phyloP scores from a whole-genome alignment of 2,113 vertebrate species.

The Sus scrofa region T2T-Sscrofa CM000812.6:30342501-30343000 shows the following conservation, averaged over 20 bases:
- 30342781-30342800: conserved; percentile 41
- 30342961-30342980: background rate
- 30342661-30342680: conserved; percentile 54
- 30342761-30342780: conserved; percentile 59
- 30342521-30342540: background rate
- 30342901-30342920: background rate
- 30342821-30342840: background rate
- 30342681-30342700: background rate
- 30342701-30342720: conserved; percentile 38
- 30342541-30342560: background rate
- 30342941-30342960: conserved; percentile 1
- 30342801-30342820: conserved; percentile 9
- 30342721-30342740: background rate
- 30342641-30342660: background rate
- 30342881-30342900: background rate
- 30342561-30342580: background rate
- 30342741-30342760: conserved; percentile 44
- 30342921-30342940: background rate
- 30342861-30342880: background rate
- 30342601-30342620: conserved; percentile 62
- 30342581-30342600: conserved; percentile 45
- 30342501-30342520: conserved; percentile 26
- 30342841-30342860: conserved; percentile 5
- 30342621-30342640: conserved; percentile 60
- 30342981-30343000: background rate